Evolutionary conservation across 2,888 invertebrate genomes (phyloP).

Genomic region (Athalia cordata): DNA sequence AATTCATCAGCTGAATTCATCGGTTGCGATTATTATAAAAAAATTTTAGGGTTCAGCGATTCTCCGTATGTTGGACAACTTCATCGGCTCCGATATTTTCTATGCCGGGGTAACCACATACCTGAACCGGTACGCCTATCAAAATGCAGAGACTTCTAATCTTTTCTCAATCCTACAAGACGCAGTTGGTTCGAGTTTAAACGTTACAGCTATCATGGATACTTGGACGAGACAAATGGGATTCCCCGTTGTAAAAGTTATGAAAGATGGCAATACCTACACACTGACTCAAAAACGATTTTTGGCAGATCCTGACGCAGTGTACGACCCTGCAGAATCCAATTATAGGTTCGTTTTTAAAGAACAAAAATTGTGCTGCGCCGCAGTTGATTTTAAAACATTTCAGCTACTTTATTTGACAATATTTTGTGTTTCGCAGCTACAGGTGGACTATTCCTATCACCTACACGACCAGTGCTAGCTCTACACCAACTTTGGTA

Average conservation of each 20-base stretch:
- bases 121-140: slow-evolving; percentile 80
- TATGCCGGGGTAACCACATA: slow-evolving; percentile 84
- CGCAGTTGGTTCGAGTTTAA: slow-evolving; percentile 75
- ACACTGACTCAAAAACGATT: slow-evolving; percentile 85
- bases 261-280: slow-evolving; percentile 74
- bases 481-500: slow-evolving; percentile 61
- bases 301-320: slow-evolving; percentile 80
- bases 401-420: slow-evolving; percentile 26
- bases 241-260: slow-evolving; percentile 84
- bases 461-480: slow-evolving; percentile 80
- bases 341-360: slow-evolving; percentile 65
- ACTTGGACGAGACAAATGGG: slow-evolving; percentile 95
- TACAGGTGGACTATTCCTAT: slow-evolving; percentile 93
- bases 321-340: slow-evolving; percentile 72
- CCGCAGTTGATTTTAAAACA: background rate
- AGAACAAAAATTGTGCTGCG: background rate
- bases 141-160: slow-evolving; percentile 88
- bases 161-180: slow-evolving; percentile 82
- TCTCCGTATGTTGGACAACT: slow-evolving; percentile 90
- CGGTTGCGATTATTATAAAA: background rate
- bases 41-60: slow-evolving; percentile 85
- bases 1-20: slow-evolving; percentile 29
- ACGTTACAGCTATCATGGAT: slow-evolving; percentile 83
- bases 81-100: slow-evolving; percentile 84
- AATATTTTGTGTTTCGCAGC: slow-evolving; percentile 68